These are phyloP conservation scores for Sinotaia quadrata DNA, from an alignment of 2,888 invertebrate species.

Conservation along the genomic window DNA sequence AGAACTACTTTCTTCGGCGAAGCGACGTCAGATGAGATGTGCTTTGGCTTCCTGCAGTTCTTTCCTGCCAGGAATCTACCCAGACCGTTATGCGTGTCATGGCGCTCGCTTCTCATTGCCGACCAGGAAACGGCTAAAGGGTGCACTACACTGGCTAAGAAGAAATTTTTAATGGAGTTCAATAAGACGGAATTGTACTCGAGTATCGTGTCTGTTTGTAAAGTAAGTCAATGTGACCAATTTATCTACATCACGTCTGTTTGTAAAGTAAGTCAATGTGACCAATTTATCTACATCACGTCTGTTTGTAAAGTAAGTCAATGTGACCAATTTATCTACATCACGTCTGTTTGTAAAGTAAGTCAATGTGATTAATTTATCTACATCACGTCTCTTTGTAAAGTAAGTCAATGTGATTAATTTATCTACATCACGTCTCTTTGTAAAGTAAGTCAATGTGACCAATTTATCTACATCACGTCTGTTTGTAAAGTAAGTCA, in stretches of 20 bases:
- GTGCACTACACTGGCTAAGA: background rate
- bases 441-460: no score
- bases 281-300: no score
- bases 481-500: no score
- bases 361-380: no score
- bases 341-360: background rate
- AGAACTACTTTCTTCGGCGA: constrained; percentile 18
- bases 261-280: background rate
- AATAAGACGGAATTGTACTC: background rate
- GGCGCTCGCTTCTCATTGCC: background rate
- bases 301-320: background rate
- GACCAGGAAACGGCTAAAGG: background rate
- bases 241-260: background rate
- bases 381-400: no score
- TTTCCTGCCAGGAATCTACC: constrained; percentile 25
- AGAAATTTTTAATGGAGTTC: background rate
- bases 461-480: no score
- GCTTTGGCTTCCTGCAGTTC: constrained; percentile 29
- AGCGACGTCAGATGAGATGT: constrained; percentile 29
- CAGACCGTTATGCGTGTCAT: background rate
- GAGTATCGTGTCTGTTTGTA: background rate
- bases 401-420: no score
- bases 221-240: no score
- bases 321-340: no score
- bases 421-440: no score